Evolutionary conservation across 2,888 invertebrate species (phyloP).

Genomic region (Drosophila peninsularis): DNA sequence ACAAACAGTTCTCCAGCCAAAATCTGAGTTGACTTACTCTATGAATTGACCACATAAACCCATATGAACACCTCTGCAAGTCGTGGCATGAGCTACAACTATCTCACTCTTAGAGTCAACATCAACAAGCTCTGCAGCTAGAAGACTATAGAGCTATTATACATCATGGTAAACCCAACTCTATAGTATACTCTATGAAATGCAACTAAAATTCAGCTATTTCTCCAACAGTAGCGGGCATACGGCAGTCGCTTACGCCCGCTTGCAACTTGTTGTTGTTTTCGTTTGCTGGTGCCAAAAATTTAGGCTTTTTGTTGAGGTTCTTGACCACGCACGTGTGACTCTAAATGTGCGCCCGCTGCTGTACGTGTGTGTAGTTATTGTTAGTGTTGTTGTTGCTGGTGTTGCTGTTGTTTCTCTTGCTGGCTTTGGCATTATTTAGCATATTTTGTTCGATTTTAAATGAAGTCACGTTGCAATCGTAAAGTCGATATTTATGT

Average conservation of each 20-base stretch:
- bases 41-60: no score
- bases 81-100: no score
- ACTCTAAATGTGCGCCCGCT: constrained; percentile 59
- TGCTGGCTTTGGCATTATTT: constrained; percentile 62
- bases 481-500: constrained; percentile 69
- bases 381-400: constrained; percentile 20
- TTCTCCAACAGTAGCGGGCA: background rate
- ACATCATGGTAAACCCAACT: no score
- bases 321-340: constrained; percentile 80
- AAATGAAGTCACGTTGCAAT: constrained; percentile 81
- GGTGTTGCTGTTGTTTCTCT: constrained; percentile 23
- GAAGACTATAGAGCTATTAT: background rate
- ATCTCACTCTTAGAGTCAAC: no score
- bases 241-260: background rate
- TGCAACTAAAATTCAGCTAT: background rate
- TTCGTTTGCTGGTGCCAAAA: constrained; percentile 72
- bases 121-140: background rate
- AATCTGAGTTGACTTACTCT: no score
- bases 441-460: constrained; percentile 81
- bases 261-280: background rate
- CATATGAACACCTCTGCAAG: no score
- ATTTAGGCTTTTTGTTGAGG: constrained; percentile 52
- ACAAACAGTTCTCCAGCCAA: no score
- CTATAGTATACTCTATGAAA: no score
- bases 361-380: constrained; percentile 52